Base-by-base conservation (phyloP, 2,797 vertebrate species). In the Sarcophilus harrisii region DNA sequence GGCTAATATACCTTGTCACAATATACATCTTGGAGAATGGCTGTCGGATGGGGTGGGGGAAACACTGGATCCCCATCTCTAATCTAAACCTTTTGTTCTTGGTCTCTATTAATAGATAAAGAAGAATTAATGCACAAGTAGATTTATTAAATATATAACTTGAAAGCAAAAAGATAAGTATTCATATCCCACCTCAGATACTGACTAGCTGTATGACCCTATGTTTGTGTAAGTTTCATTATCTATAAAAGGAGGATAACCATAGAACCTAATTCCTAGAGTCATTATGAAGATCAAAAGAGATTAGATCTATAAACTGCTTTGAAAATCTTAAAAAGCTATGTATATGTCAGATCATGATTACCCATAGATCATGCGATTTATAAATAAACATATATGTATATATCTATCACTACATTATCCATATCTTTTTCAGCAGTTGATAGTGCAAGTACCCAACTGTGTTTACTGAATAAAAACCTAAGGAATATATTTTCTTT, bases 101-200 rank as follows among this genome's bases (percentile, higher is more conserved):
- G 10, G 73, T 3, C 73, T 81, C 66, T 81, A 45, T 81, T 45
- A 45, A 45, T 73, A 24, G 16, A 11, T 11, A 24, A 10, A 24
- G 8, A 24, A n/a, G 0, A 21, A 45, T 81, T 0, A 2, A 27
- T 9, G 1, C 21, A 45, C 9, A 10, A 45, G 11, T 45, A 21
- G n/a, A 73, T 45, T 38, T 45, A 21, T 45, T 81, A 45, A 9
- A 9, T 45, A 27, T 45, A 1, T 0, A 81, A 45, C 21, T 3
- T 81, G 9, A 45, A 45, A 5, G 5, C 16, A 73, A 16, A 38
- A 9, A 81, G 21, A 5, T 66, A 8, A 6, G 4, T n/a, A 1
- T 66, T 66, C 2, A n/a, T 66, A n/a, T 66, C 14, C 14, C 18
- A 49, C 49, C 60, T 66, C 5, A n/a, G 32, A n/a, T 5, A 5